These are phyloP conservation scores for Drosophila nigricruria DNA, from an alignment of 2,888 invertebrate species.

Conservation along the genomic window DNA sequence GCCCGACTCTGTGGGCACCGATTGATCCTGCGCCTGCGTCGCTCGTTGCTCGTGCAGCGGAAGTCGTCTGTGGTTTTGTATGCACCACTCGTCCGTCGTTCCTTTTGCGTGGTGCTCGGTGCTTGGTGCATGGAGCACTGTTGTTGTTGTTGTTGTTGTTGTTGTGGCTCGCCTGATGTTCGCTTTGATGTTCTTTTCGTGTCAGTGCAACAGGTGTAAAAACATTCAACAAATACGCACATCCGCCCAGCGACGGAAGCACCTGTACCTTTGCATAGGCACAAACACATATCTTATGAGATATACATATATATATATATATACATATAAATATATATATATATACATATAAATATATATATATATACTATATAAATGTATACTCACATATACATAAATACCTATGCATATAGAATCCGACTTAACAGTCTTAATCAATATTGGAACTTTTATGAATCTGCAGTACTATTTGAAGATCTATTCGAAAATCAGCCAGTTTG, in stretches of 20 bases:
- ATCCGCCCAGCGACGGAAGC: constrained; percentile 65
- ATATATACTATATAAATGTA: neutral
- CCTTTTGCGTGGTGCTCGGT: neutral
- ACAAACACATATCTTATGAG: neutral
- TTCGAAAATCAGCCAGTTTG: neutral
- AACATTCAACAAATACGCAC: constrained; percentile 79
- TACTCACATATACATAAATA: neutral
- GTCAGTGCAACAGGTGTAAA: constrained; percentile 75
- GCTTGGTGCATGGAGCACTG: neutral
- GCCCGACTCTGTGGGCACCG: constrained; percentile 19
- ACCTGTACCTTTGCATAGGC: constrained; percentile 53
- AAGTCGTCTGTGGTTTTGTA: constrained; percentile 76
- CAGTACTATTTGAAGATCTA: neutral
- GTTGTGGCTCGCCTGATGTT: constrained; percentile 12
- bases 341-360: neutral
- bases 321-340: neutral
- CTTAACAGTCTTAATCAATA: neutral
- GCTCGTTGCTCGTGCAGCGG: constrained; percentile 50
- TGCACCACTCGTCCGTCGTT: constrained; percentile 58
- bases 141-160: neutral
- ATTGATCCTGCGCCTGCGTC: constrained; percentile 36
- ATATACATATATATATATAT: neutral
- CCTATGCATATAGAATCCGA: neutral
- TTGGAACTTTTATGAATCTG: neutral
- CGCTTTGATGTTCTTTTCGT: constrained; percentile 48